phyloP scores from a whole-genome alignment of 2,797 vertebrate species.

The Sebastes flavidus region DNA sequence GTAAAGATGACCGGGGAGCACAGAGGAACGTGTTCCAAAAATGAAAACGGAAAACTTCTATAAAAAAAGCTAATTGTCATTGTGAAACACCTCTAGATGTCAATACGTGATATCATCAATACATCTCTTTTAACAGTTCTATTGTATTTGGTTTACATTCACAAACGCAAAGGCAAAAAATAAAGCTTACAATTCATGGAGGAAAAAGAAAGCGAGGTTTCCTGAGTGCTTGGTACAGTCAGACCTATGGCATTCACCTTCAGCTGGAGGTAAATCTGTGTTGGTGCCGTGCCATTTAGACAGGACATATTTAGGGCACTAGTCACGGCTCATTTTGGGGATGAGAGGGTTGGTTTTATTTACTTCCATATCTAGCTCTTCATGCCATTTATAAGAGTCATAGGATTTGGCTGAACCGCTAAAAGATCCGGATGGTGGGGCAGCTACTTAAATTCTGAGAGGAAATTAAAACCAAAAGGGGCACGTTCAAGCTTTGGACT shows the following conservation, averaged over 20 bases:
- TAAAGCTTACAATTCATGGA: slow-evolving; percentile 8
- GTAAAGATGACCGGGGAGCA: slow-evolving; percentile 4
- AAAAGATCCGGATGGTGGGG: slow-evolving; percentile 7
- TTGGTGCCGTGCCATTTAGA: slow-evolving; percentile 68
- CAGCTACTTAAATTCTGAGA: slow-evolving; percentile 20
- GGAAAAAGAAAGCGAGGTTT: slow-evolving; percentile 34
- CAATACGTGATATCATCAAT: not conserved
- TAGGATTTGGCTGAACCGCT: slow-evolving; percentile 56
- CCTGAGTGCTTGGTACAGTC: slow-evolving; percentile 74
- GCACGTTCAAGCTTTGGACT: slow-evolving; percentile 19
- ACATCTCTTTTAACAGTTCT: not conserved
- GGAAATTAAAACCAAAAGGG: slow-evolving; percentile 35
- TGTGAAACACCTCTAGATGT: not conserved
- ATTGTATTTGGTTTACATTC: slow-evolving; percentile 48
- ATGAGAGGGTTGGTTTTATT: slow-evolving; percentile 53
- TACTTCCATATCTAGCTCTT: slow-evolving; percentile 55
- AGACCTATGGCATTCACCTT: slow-evolving; percentile 71
- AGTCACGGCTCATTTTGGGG: slow-evolving; percentile 70
- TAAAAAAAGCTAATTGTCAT: not conserved
- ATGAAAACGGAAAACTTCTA: not conserved
- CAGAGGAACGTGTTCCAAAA: not conserved
- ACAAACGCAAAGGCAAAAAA: slow-evolving; percentile 43
- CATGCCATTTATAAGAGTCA: slow-evolving; percentile 73
- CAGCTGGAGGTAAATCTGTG: slow-evolving; percentile 52
- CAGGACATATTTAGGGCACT: slow-evolving; percentile 73